Conservation (phyloP, 2,113 vertebrate species). For the Phrynosoma blainvillii region DNA sequence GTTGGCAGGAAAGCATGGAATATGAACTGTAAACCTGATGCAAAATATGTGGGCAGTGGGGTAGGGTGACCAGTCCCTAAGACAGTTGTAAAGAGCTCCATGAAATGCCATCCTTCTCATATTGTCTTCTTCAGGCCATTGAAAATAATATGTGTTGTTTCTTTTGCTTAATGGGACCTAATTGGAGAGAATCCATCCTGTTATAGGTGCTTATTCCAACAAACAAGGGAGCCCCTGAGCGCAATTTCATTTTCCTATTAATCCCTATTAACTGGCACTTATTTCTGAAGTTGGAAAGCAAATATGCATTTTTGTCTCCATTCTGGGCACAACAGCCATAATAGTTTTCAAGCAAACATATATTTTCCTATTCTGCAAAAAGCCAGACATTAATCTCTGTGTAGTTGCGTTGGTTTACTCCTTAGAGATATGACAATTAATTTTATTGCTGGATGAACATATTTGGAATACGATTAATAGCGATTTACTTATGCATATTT, state of each 20-base stretch:
- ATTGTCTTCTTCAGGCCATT: neutral
- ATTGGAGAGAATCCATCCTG: neutral
- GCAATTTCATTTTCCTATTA: neutral
- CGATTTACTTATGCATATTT: neutral
- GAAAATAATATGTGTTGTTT: neutral
- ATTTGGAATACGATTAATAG: neutral
- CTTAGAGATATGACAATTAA: neutral
- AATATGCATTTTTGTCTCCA: neutral
- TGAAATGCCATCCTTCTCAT: neutral
- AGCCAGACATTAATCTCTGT: neutral
- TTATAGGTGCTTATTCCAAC: neutral
- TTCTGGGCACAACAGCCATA: neutral
- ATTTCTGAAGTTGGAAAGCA: neutral
- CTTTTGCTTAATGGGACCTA: neutral
- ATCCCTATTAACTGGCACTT: neutral
- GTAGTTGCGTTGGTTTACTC: neutral
- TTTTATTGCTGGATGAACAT: neutral
- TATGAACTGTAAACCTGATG: no score
- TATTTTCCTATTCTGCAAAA: neutral
- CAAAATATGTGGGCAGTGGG: no score
- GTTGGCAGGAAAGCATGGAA: no score
- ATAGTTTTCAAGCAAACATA: neutral
- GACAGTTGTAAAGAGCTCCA: no score
- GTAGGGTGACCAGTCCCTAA: no score
- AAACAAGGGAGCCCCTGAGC: neutral